phyloP scores from a whole-genome alignment of 2,113 vertebrate genomes.

The Mustelus asterias region DNA sequence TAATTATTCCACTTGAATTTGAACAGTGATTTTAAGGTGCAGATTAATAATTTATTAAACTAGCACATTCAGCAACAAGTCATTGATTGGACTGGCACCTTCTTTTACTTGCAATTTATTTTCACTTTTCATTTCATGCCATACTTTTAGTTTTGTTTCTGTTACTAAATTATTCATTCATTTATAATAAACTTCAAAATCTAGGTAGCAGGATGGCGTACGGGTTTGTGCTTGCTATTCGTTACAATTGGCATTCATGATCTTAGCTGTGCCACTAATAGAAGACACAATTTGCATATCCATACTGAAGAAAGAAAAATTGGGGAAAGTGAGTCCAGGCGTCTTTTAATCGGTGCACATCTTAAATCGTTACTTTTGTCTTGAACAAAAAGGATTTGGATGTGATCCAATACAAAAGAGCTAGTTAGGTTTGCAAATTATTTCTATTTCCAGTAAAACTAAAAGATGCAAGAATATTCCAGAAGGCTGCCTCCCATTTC shows the following conservation, averaged over 20 bases:
- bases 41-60: constrained; percentile 31
- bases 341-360: neutral
- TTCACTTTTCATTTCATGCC: neutral
- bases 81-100: neutral
- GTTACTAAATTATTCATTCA: constrained; percentile 16
- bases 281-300: neutral
- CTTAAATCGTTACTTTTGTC: neutral
- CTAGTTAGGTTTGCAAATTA: neutral
- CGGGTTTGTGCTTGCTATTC: neutral
- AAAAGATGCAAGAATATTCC: neutral
- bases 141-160: neutral
- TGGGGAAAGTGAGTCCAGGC: neutral
- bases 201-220: neutral
- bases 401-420: neutral
- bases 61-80: neutral
- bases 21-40: neutral
- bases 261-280: neutral
- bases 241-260: neutral
- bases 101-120: neutral
- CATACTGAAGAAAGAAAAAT: neutral
- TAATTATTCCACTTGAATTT: constrained; percentile 28
- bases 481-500: neutral
- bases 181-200: neutral
- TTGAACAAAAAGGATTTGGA: neutral
- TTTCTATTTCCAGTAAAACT: neutral